These are phyloP conservation scores for Notodonta dromedarius DNA, from an alignment of 2,888 invertebrate species.

Conservation along the genomic window DNA sequence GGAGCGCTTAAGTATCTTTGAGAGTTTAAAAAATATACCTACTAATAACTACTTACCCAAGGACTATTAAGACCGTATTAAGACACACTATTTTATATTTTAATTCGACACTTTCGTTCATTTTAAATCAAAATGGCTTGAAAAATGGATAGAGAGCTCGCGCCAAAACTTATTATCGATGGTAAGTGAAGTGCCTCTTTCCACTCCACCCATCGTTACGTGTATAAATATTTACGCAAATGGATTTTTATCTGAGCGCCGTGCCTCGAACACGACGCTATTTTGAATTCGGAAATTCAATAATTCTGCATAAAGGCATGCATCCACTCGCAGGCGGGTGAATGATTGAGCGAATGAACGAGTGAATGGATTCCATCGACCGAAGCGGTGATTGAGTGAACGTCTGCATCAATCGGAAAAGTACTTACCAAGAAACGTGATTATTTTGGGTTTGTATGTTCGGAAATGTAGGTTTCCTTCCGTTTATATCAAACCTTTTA, in stretches of 20 bases:
- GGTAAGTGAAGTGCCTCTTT: constrained; percentile 34
- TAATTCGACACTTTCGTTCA: not conserved
- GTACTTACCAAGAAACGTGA: constrained; percentile 48
- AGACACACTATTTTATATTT: no score
- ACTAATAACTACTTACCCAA: no score
- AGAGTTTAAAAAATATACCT: no score
- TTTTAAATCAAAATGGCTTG: constrained; percentile 20
- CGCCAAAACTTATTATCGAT: constrained; percentile 35
- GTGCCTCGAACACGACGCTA: constrained; percentile 41
- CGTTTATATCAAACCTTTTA: constrained; percentile 41
- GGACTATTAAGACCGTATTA: no score
- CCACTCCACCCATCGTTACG: constrained; percentile 34
- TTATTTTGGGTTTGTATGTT: constrained; percentile 62
- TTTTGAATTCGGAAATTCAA: constrained; percentile 67
- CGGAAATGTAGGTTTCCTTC: constrained; percentile 46
- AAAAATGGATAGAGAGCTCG: constrained; percentile 25
- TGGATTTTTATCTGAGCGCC: constrained; percentile 57
- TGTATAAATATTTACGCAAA: constrained; percentile 58
- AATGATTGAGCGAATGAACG: constrained; percentile 67
- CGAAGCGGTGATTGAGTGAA: constrained; percentile 46
- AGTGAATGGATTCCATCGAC: constrained; percentile 62
- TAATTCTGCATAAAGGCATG: constrained; percentile 72
- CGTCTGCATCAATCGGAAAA: constrained; percentile 51
- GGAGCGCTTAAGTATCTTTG: no score
- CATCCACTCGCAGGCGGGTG: constrained; percentile 61